Percentiles rank a stretch among this genome's conserved stretches.
phyloP scores from a whole-genome alignment of 2,113 vertebrate species.

The Eublepharis macularius region DNA sequence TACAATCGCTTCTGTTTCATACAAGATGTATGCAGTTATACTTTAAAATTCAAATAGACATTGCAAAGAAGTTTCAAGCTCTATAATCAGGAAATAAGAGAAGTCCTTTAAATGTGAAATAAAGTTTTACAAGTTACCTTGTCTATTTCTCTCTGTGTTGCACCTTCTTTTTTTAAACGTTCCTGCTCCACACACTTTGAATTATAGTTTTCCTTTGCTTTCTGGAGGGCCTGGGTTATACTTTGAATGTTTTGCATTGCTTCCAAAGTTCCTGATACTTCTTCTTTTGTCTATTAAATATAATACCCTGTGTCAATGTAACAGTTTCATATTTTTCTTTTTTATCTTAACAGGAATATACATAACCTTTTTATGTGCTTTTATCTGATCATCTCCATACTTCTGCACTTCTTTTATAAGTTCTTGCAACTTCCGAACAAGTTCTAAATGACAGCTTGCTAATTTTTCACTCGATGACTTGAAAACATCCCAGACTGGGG shows the following conservation, averaged over 20 bases:
- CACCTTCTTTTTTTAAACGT: slow-evolving; percentile 94
- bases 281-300: slow-evolving; percentile 92
- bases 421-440: slow-evolving; percentile 93
- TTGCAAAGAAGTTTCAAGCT: neutral
- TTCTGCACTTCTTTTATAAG: slow-evolving; percentile 98
- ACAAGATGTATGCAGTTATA: neutral
- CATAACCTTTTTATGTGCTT: slow-evolving; percentile 94
- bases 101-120: neutral
- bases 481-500: slow-evolving; percentile 96
- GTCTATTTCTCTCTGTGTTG: slow-evolving; percentile 93
- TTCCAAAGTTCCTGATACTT: slow-evolving; percentile 94
- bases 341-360: slow-evolving; percentile 18
- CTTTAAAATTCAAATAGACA: neutral
- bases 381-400: slow-evolving; percentile 96
- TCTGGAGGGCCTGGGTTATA: slow-evolving; percentile 91
- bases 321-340: slow-evolving; percentile 1
- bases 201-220: slow-evolving; percentile 96
- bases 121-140: slow-evolving; percentile 80
- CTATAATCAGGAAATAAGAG: neutral
- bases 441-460: slow-evolving; percentile 93
- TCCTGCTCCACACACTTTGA: slow-evolving; percentile 93
- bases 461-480: slow-evolving; percentile 95
- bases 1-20: neutral
- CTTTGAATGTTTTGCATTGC: slow-evolving; percentile 95
- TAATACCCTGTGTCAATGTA: slow-evolving; percentile 54